Conservation (phyloP, 2,797 vertebrate genomes). For the Petrocephalus sullivani region DNA sequence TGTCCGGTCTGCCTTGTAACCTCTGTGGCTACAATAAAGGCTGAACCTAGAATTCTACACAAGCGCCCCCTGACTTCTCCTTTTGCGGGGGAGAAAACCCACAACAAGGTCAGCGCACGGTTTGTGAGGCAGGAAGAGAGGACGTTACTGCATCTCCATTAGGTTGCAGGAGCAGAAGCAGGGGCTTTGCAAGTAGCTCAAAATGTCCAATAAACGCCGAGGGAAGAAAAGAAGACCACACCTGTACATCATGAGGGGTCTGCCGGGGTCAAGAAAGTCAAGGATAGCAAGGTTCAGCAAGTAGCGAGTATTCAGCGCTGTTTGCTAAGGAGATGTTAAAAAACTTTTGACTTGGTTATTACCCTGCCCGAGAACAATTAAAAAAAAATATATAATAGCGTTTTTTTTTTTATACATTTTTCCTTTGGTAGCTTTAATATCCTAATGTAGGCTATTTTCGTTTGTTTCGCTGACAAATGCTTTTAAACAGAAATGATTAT, state of each 20-base stretch:
- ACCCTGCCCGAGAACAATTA: not conserved
- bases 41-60: too few species aligned
- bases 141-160: not conserved
- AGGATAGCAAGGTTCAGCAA: not conserved
- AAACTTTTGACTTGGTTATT: not conserved
- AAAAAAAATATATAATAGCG: not conserved
- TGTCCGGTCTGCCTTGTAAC: too few species aligned
- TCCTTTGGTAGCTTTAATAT: not conserved
- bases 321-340: not conserved
- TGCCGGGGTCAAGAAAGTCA: conserved; percentile 20
- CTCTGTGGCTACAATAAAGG: too few species aligned
- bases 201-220: not conserved
- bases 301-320: not conserved
- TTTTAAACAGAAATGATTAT: not conserved
- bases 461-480: not conserved
- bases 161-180: not conserved
- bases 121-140: not conserved
- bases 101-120: too few species aligned
- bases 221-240: not conserved
- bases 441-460: not conserved
- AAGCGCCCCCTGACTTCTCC: too few species aligned
- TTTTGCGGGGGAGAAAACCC: too few species aligned
- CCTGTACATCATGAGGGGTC: conserved; percentile 20
- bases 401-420: not conserved
- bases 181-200: not conserved